Evolutionary conservation across 2,797 vertebrate species (phyloP).

Genomic region (Neomorphus geoffroyi): DNA sequence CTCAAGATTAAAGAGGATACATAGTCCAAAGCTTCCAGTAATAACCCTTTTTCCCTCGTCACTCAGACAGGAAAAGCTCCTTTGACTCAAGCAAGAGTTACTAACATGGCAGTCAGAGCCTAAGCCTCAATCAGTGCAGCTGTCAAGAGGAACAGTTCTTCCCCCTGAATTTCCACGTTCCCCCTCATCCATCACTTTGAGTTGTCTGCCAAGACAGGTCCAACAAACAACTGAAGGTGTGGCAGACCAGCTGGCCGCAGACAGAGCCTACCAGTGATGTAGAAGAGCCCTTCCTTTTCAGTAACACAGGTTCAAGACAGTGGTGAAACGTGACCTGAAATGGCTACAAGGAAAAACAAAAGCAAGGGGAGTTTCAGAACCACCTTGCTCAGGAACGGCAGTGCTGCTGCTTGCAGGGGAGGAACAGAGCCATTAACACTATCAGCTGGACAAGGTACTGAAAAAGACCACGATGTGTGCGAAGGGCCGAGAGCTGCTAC

Average conservation of each 20-base stretch:
- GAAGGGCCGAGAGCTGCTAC: background rate
- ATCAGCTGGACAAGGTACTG: background rate
- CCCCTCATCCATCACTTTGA: background rate
- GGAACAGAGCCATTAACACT: background rate
- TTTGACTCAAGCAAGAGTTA: background rate
- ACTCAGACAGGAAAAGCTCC: background rate
- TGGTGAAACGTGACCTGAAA: background rate
- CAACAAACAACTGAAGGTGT: background rate
- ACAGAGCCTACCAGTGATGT: accelerated
- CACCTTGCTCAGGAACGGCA: background rate
- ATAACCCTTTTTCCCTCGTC: constrained; percentile 9
- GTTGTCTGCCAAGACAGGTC: background rate
- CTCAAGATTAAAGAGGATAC: constrained; percentile 7
- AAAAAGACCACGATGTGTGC: accelerated
- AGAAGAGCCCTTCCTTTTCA: background rate
- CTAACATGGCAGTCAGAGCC: background rate
- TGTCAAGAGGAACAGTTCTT: background rate
- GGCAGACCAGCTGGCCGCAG: background rate
- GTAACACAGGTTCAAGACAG: accelerated
- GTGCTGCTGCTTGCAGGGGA: accelerated
- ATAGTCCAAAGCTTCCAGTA: background rate
- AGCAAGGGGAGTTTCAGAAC: background rate
- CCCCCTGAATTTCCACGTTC: background rate
- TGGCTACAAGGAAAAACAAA: background rate
- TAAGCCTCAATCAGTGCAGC: background rate